Evolutionary conservation across 2,113 vertebrate species (phyloP), one percentile per base, ranked within the genome.

Genomic region (Dromiciops gliroides): DNA sequence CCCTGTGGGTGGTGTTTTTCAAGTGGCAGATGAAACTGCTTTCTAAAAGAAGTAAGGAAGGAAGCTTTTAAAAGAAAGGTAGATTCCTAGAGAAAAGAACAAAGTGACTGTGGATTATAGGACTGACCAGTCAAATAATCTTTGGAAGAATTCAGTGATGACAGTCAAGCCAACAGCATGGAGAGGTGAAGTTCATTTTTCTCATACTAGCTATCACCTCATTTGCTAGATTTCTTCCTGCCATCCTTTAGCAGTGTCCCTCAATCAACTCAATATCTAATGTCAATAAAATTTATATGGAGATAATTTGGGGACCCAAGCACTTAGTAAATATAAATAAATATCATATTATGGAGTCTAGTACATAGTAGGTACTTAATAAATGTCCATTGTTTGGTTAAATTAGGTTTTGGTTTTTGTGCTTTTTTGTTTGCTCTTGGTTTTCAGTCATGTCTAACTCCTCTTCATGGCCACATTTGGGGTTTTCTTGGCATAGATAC

Each of bases 41-140:
- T 97, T 92, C 50, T 91, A 90, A 90, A 50, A 95, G 75, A 89
- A 94, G 93, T 37, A 56, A 37, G 31, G 50, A 25, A 92, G 12
- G 88, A 0, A 51, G 44, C 7, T 91, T 91, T 95, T 48, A 44
- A 95, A 93, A 49, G 12, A 96, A 89, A 93, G 11, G 31, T 12
- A 83, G 67, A n/a, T 83, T 44, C n/a, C 44, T 95, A 91, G 49
- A 91, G 50, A 91, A 0, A 51, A 67, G 89, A 93, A 60, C 31
- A 56, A 50, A 91, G 89, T 48, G 6, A 49, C 5, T 50, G 26
- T 8, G 51, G 25, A 2, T 67, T 28, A 48, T 60, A 94, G 44
- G 89, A 93, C 92, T 91, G 14, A n/a, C 8, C 11, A 91, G 2
- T 1, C 22, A 90, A 19, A 75, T 75, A 75, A n/a, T 14, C 60